Base-by-base conservation (phyloP, 2,797 vertebrate species). In the Enteromius radiatus region DNA sequence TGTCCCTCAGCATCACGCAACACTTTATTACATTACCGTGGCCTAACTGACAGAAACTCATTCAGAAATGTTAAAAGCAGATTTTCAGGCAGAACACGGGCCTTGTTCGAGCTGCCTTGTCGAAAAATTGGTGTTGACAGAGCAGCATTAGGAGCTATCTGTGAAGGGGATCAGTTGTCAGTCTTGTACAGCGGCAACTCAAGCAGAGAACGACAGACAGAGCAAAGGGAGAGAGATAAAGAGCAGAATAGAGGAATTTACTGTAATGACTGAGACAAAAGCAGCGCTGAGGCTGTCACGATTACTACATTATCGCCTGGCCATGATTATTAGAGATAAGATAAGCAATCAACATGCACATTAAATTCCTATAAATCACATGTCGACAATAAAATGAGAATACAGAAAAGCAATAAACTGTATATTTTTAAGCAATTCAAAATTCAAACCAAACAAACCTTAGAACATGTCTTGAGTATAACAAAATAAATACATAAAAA, bases 81-180 rank as follows among this genome's bases (percentile, higher is more conserved):
- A 14, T 82, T 90, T 73, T 64, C 43, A 84, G 78, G 76, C 78
- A 52, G 81, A 87, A 84, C 19, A 70, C 80, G 12, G 31, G 86
- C 84, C 88, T 88, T 84, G 33, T 86, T 88, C 87, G 77, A 90
- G 89, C 90, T 87, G 86, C 80, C 67, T 78, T 69, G 3, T 11
- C 10, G 82, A 68, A 87, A 91, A 93, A 94, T 92, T 92, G 90
- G 78, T 87, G 90, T 87, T 91, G 93, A 94, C 92, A 92, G 90
- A 89, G 84, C 80, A 87, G 88, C 92, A 93, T 94, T 93, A 93
- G 89, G 80, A 88, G 84, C 86, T 77, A 74, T 89, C 80, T 49
- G 86, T 61, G 82, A 81, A 67, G 88, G 41, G 78, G 80, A 61
- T 93, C 90, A 89, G 88, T 82, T 89, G 89, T 91, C 91, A 91